Conservation (phyloP, 2,888 invertebrate species). For the Apamea sordens region DNA sequence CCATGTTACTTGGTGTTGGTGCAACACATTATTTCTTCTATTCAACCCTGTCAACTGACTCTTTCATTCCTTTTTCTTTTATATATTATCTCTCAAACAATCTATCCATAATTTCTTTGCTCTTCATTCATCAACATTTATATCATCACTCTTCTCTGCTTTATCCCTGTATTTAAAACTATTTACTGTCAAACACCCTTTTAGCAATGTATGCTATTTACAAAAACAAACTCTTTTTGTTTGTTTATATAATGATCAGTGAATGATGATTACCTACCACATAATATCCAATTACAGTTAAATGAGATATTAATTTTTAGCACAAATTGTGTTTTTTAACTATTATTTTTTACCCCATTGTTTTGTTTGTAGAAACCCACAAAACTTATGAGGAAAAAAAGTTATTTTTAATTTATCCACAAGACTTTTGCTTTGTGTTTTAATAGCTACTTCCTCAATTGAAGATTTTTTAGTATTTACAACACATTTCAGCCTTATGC, state of each 20-base stretch:
- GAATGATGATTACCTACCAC: background rate
- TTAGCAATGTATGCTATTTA: background rate
- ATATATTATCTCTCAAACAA: background rate
- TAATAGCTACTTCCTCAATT: background rate
- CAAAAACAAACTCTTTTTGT: background rate
- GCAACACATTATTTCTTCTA: background rate
- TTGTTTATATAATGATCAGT: background rate
- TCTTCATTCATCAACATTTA: background rate
- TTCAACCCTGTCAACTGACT: too few species aligned
- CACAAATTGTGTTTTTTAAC: background rate
- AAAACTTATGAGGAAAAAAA: background rate
- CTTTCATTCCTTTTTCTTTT: background rate
- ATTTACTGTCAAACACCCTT: background rate
- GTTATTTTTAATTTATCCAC: background rate
- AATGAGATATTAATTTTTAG: background rate
- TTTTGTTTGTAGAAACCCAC: background rate
- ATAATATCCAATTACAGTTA: background rate
- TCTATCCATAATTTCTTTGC: background rate
- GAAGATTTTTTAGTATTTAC: background rate
- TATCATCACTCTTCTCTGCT: too few species aligned
- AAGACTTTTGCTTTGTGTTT: background rate
- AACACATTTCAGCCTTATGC: background rate
- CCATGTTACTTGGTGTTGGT: background rate
- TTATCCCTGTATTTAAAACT: background rate
- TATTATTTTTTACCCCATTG: background rate